A percentile compares a stretch with the other conserved stretches of the same genome.
These are phyloP conservation scores for Phacellophora camtschatica DNA, from an alignment of 30 jellyfish, hydroid and myxozoan genomes.

Conservation along the genomic window DNA sequence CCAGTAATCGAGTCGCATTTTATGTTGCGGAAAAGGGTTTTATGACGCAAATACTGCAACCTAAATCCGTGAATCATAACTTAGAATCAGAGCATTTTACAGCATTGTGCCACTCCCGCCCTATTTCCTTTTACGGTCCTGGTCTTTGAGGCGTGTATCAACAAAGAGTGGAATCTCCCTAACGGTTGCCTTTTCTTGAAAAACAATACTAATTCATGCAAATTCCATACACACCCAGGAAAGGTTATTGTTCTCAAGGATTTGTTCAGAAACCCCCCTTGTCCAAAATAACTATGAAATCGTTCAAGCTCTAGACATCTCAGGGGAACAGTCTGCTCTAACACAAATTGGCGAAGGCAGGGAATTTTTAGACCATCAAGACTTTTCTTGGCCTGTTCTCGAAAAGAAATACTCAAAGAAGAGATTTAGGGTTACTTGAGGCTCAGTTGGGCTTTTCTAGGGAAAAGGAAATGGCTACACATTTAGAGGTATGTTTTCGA, in stretches of 20 bases:
- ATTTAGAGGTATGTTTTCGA: background rate
- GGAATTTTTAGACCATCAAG: background rate
- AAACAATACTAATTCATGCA: conserved; percentile 33
- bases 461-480: background rate
- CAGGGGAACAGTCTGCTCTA: conserved; percentile 42
- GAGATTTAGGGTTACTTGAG: background rate
- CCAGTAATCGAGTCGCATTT: background rate
- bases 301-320: background rate
- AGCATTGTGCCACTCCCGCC: conserved; percentile 19
- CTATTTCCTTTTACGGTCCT: conserved; percentile 71
- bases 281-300: background rate
- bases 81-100: background rate
- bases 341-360: background rate
- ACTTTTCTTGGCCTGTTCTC: background rate
- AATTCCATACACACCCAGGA: conserved; percentile 68
- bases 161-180: conserved; percentile 37
- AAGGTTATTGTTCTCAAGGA: conserved; percentile 39
- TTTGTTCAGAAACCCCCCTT: conserved; percentile 52
- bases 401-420: background rate
- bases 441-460: background rate
- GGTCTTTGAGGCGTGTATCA: conserved; percentile 54
- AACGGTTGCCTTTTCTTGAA: conserved; percentile 16
- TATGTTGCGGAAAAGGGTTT: background rate
- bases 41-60: background rate
- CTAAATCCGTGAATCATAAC: background rate